A percentile compares a stretch with the other conserved stretches of the same genome.
These are phyloP conservation scores for Mustelus asterias DNA, from an alignment of 2,113 vertebrate species.

Conservation along the genomic window DNA sequence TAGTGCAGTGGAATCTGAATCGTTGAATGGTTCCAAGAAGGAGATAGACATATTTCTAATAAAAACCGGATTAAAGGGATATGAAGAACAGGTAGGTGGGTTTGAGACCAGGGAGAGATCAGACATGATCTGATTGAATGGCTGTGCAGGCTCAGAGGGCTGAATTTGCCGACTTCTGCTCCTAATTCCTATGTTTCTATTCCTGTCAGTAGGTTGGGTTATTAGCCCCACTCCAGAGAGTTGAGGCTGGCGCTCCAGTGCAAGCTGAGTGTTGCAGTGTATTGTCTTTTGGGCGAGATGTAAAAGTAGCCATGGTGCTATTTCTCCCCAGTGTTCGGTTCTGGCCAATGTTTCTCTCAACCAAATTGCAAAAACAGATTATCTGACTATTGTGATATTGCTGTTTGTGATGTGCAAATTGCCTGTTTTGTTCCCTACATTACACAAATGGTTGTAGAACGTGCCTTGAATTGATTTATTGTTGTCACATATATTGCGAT, in stretches of 20 bases:
- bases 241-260: background rate
- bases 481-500: no score
- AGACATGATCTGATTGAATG: no score
- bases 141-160: no score
- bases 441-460: background rate
- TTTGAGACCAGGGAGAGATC: no score
- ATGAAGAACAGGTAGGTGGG: no score
- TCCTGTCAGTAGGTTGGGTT: background rate
- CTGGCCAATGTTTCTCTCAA: background rate
- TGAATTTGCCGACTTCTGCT: no score
- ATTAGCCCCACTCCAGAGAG: background rate
- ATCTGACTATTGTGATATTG: background rate
- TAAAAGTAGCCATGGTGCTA: background rate
- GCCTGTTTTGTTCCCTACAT: background rate
- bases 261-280: background rate
- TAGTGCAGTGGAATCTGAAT: no score
- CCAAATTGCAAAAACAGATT: background rate
- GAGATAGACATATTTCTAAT: no score
- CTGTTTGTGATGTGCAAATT: background rate
- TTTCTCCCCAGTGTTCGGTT: background rate
- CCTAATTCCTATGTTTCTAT: no score
- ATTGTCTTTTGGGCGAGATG: background rate
- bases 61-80: no score
- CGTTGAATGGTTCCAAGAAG: no score
- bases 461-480: background rate